phyloP scores from a whole-genome alignment of 2,797 vertebrate species.

The Cynodonichthys magdalenae region DNA sequence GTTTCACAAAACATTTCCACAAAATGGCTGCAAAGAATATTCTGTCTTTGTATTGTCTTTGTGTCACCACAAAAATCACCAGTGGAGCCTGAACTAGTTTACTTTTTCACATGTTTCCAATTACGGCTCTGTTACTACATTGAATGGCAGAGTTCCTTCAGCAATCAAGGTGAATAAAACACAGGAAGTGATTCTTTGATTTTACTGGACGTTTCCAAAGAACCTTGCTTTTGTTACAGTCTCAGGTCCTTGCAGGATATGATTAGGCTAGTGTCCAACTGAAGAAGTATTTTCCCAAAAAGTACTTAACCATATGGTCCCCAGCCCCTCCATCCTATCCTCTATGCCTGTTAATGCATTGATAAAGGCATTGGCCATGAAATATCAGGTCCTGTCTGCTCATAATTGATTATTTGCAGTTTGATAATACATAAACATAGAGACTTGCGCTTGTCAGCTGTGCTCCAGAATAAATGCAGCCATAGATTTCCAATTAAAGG shows the following conservation, averaged over 20 bases:
- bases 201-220: constrained; percentile 4
- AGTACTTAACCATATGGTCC: constrained; percentile 25
- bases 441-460: constrained; percentile 72
- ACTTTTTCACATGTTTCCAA: too few species aligned
- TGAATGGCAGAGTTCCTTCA: too few species aligned
- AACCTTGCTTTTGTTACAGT: background rate
- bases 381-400: constrained; percentile 62
- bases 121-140: too few species aligned
- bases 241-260: constrained; percentile 2
- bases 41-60: too few species aligned
- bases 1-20: too few species aligned
- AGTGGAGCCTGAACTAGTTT: too few species aligned
- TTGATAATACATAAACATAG: constrained; percentile 75
- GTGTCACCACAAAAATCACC: too few species aligned
- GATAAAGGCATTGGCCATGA: constrained; percentile 69
- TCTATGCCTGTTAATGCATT: constrained; percentile 47
- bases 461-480: constrained; percentile 78
- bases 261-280: background rate
- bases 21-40: too few species aligned
- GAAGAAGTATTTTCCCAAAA: constrained; percentile 20
- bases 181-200: constrained; percentile 1
- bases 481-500: constrained; percentile 85
- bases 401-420: constrained; percentile 72
- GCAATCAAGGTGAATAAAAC: constrained; percentile 1
- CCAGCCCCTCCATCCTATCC: constrained; percentile 10